Base-by-base conservation (phyloP, 2,113 vertebrate species). In the Pachycephala philippinensis region DNA sequence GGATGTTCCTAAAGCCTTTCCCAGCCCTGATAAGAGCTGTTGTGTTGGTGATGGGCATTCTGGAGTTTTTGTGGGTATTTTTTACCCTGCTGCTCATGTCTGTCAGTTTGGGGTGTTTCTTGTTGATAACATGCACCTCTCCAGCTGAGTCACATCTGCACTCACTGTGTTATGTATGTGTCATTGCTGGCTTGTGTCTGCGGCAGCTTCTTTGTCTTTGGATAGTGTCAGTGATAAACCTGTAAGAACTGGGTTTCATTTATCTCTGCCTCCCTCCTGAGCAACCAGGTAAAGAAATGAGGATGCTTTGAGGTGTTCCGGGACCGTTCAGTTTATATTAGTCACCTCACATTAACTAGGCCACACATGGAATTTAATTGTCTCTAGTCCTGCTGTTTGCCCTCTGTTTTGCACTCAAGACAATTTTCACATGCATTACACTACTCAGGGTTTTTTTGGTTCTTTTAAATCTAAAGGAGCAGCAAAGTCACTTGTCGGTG, bases 371-470 rank as follows among this genome's bases (percentile, higher is more conserved):
- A 65, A 74, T 90, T 74, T 14, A 49, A 78, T 49, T 91, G 18
- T 18, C 87, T 89, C 39, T 37, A 49, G 40, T 64, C 28, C 52
- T 87, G 59, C 45, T 63, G 19, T 57, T 86, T 68, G 61, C 30
- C 50, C 57, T 88, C 44, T 75, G 44, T 37, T 82, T 66, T 90
- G 24, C 70, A 35, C 66, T 86, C 60, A 12, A 61, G 72, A 68
- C 37, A 66, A 15, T 87, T 91, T 86, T 61, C 66, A 47, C 21
- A 8, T 79, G 31, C 60, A 79, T 5, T 64, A 9, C 13, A 8
- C 53, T 56, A 10, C 37, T 84, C 2, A 0, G 20, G 20, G 7
- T 13, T 40, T 24, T 57, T 49, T 81, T 59, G 0, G 1, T 60
- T 60, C 11, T 37, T 57, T 54, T 65, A 44, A 72, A 44, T 35